Evolutionary conservation across 2,797 vertebrate species (phyloP), one percentile per base, ranked within the genome.

Genomic region (Acrossocheilus wenchowensis): DNA sequence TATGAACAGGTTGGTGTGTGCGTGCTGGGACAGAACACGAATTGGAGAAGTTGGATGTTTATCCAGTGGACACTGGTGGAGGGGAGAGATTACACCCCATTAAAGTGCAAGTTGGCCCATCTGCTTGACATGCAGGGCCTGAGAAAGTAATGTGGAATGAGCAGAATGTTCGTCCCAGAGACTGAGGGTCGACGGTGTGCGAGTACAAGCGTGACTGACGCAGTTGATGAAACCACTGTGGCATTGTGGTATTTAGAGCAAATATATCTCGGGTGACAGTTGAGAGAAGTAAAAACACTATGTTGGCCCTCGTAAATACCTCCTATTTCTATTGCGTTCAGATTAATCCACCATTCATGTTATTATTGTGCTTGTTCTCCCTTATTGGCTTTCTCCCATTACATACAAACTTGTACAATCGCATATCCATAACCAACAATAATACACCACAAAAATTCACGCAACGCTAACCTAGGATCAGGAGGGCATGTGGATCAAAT

Each of bases 121-220:
- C 95, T 96, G 96, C 95, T 91, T 87, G 89, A 94, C 86, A 93
- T 92, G 87, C 82, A 91, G 94, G 95, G 94, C 95, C 94, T 96
- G 95, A 96, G 96, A 97, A 97, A 96, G 95, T 93, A 91, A 82
- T 91, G 78, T 91, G 94, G 96, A 96, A 97, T 95, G 96, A 96
- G 72, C 64, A 88, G 81, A 92, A 91, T 90, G 90, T 93, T 87
- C 88, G 86, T 90, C 85, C 68, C 84, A 15, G 52, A 80, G 84
- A 87, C 69, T 87, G 64, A 85, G 85, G 78, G 77, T 81, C 43
- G 79, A 80, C 57, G 21, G 41, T 71, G 82, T 78, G 78, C 10
- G 78, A 74, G 36, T 39, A 14, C 66, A 66, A 83, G 69, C 43
- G 69, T 41, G 81, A 69, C 74, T 78, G 60, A 74, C 86, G 82